Evolutionary conservation across 2,888 invertebrate genomes (phyloP).

Genomic region (Andrena haemorrhoa): DNA sequence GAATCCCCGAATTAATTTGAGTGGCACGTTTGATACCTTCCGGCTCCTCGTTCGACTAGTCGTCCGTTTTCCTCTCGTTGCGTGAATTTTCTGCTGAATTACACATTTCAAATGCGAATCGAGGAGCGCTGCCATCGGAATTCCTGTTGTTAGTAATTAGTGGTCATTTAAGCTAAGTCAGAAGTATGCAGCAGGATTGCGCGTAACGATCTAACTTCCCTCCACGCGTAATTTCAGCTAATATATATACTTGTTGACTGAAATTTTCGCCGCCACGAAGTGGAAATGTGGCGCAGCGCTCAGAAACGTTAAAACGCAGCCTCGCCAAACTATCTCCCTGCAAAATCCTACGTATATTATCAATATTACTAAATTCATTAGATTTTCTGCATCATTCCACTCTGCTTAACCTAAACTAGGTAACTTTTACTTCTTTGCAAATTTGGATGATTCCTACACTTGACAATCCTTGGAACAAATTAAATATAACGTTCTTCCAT

Average conservation of each 20-base stretch:
- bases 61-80: background rate
- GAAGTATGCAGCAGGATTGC: background rate
- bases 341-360: no score
- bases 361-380: no score
- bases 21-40: no score
- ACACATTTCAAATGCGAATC: background rate
- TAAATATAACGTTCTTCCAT: no score
- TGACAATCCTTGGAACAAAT: no score
- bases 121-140: background rate
- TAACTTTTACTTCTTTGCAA: no score
- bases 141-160: conserved; percentile 11
- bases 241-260: conserved; percentile 1
- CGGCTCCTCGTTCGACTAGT: background rate
- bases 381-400: no score
- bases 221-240: background rate
- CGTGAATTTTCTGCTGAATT: background rate
- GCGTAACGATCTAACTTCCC: background rate
- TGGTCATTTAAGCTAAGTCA: conserved; percentile 15
- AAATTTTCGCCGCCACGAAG: background rate
- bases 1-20: no score
- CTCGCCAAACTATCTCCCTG: no score
- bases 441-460: no score
- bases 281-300: background rate
- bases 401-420: no score
- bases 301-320: background rate